Evolutionary conservation across 2,797 vertebrate genomes (phyloP).

Genomic region (Rhinatrema bivittatum): DNA sequence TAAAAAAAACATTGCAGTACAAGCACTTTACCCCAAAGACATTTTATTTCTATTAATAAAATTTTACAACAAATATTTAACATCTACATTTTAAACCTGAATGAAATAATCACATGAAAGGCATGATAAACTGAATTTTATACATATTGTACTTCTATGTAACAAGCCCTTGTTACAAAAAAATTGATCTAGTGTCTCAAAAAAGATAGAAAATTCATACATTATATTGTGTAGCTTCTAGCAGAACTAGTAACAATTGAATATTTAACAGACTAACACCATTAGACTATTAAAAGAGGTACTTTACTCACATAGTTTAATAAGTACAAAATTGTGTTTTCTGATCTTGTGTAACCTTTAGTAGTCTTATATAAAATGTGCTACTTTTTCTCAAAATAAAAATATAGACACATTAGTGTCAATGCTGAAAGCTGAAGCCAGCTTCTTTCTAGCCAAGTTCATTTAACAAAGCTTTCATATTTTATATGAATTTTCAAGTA

Average conservation of each 20-base stretch:
- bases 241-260: constrained; percentile 60
- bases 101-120: no score
- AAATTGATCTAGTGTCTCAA: constrained; percentile 43
- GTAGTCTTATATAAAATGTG: constrained; percentile 71
- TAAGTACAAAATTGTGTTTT: constrained; percentile 50
- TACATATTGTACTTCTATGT: constrained; percentile 34
- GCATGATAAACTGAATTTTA: not conserved
- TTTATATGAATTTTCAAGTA: constrained; percentile 69
- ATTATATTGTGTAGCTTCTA: not conserved
- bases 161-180: constrained; percentile 64
- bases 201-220: constrained; percentile 46
- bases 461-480: constrained; percentile 65
- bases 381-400: constrained; percentile 64
- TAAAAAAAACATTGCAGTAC: constrained; percentile 50
- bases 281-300: constrained; percentile 56
- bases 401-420: constrained; percentile 59
- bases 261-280: constrained; percentile 51
- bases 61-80: constrained; percentile 42
- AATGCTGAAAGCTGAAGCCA: constrained; percentile 61
- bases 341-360: no score
- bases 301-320: constrained; percentile 55
- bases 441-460: constrained; percentile 71
- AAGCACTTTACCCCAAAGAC: constrained; percentile 45
- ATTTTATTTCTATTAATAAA: no score
- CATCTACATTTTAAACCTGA: not conserved